Evolutionary conservation across 37 sponge, comb jelly and placozoan genomes (phyloP).

Genomic region (Cliona cf. orientalis): DNA sequence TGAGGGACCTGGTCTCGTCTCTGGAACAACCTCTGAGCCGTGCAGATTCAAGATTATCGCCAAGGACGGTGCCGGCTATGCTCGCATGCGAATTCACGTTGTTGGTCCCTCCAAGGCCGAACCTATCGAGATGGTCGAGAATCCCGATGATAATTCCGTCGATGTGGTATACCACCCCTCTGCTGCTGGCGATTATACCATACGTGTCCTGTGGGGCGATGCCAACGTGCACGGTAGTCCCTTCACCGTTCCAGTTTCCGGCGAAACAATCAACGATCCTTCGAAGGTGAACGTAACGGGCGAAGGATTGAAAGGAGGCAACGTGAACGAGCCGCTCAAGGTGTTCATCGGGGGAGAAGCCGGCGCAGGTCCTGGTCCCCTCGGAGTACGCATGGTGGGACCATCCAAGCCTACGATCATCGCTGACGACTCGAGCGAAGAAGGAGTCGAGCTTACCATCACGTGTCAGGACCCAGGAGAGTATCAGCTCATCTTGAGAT

Average conservation of each 20-base stretch:
- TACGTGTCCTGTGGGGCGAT: slow-evolving; percentile 87
- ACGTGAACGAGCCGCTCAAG: slow-evolving; percentile 60
- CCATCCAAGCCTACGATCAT: slow-evolving; percentile 86
- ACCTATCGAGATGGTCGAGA: slow-evolving; percentile 81
- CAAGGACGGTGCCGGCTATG: slow-evolving; percentile 72
- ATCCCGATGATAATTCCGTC: slow-evolving; percentile 57
- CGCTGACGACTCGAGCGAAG: slow-evolving; percentile 78
- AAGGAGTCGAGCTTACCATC: slow-evolving; percentile 72
- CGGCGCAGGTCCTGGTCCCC: slow-evolving; percentile 89
- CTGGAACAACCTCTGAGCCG: slow-evolving; percentile 70
- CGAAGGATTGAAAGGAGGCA: slow-evolving; percentile 70
- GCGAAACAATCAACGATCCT: slow-evolving; percentile 70
- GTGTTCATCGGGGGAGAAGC: slow-evolving; percentile 66
- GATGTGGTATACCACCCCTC: slow-evolving; percentile 83
- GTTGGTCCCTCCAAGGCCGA: slow-evolving; percentile 90
- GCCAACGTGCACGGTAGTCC: slow-evolving; percentile 89
- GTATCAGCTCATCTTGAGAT: slow-evolving; percentile 75
- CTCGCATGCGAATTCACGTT: slow-evolving; percentile 78
- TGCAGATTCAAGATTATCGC: slow-evolving; percentile 60
- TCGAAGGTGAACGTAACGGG: slow-evolving; percentile 66
- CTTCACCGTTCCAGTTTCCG: slow-evolving; percentile 78
- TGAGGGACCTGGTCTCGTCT: slow-evolving; percentile 73
- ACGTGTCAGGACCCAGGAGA: slow-evolving; percentile 84
- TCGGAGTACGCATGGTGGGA: slow-evolving; percentile 74
- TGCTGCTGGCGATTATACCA: slow-evolving; percentile 85